phyloP scores from a whole-genome alignment of 2,113 vertebrate species.

The Dipodomys ordii region DNA sequence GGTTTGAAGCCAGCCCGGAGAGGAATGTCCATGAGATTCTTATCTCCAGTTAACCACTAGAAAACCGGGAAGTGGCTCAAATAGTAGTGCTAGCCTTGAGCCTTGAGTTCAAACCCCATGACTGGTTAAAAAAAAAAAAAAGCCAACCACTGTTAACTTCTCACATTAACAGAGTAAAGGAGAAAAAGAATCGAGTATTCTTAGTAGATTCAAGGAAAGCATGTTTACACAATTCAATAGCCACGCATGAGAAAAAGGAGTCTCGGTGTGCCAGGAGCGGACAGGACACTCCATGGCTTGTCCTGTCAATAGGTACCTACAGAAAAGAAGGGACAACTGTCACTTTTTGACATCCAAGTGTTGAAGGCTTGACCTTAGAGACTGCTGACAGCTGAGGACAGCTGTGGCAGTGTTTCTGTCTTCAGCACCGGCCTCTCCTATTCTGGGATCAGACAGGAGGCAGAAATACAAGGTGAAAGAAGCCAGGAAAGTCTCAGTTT shows the following conservation, averaged over 20 bases:
- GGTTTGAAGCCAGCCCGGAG: too few species aligned
- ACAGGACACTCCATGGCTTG: background rate
- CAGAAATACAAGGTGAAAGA: background rate
- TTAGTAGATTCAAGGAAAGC: background rate
- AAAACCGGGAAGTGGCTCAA: too few species aligned
- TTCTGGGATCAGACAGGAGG: too few species aligned
- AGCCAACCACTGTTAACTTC: background rate
- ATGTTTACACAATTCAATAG: background rate
- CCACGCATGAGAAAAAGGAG: background rate
- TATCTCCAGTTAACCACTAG: too few species aligned
- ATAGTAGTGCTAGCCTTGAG: too few species aligned
- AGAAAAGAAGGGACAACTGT: background rate
- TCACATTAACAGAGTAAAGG: background rate
- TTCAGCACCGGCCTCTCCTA: background rate
- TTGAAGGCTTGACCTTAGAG: background rate
- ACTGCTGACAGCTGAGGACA: background rate
- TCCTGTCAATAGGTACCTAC: background rate
- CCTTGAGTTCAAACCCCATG: too few species aligned
- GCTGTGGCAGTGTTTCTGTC: background rate
- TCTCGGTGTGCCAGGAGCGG: background rate
- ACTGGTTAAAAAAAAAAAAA: background rate
- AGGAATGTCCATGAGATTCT: too few species aligned
- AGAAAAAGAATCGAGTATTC: background rate
- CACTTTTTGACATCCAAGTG: background rate
- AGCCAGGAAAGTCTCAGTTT: background rate